Conservation (phyloP, 2,888 invertebrate species). For the Coenonympha glycerion region DNA sequence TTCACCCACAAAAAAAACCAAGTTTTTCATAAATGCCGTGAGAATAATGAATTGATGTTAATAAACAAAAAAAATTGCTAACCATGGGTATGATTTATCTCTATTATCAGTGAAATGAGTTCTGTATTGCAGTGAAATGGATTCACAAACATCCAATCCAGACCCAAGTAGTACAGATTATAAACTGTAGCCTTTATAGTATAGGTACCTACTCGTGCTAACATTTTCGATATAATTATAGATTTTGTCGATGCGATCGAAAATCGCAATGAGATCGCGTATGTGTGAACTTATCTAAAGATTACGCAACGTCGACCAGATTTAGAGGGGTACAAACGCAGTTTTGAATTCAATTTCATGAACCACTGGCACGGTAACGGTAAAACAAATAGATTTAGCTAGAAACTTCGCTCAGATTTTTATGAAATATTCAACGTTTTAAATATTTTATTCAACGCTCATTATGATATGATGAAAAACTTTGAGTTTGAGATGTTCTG, state of each 20-base stretch:
- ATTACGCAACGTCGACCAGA: constrained; percentile 25
- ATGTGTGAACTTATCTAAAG: constrained; percentile 19
- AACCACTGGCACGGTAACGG: constrained; percentile 24
- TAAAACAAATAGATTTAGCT: constrained; percentile 27
- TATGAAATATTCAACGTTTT: constrained; percentile 18
- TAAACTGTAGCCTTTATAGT: too few species aligned
- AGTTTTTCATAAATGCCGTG: too few species aligned
- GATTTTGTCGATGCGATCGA: background rate
- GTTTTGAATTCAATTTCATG: constrained; percentile 29
- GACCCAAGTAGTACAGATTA: too few species aligned
- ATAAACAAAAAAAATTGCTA: too few species aligned
- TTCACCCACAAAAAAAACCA: too few species aligned
- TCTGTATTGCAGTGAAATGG: too few species aligned
- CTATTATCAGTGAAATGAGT: too few species aligned
- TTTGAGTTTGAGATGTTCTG: background rate
- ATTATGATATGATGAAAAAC: constrained; percentile 11
- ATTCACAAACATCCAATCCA: too few species aligned
- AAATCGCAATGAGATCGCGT: background rate
- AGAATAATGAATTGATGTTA: too few species aligned
- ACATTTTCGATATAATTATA: too few species aligned
- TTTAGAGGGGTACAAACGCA: constrained; percentile 25
- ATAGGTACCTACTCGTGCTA: too few species aligned
- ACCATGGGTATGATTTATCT: too few species aligned
- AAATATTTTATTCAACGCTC: constrained; percentile 14
- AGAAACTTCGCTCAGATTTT: constrained; percentile 12